Evolutionary conservation across 2,888 invertebrate species (phyloP).

Genomic region (Scaptomyza polygonia): DNA sequence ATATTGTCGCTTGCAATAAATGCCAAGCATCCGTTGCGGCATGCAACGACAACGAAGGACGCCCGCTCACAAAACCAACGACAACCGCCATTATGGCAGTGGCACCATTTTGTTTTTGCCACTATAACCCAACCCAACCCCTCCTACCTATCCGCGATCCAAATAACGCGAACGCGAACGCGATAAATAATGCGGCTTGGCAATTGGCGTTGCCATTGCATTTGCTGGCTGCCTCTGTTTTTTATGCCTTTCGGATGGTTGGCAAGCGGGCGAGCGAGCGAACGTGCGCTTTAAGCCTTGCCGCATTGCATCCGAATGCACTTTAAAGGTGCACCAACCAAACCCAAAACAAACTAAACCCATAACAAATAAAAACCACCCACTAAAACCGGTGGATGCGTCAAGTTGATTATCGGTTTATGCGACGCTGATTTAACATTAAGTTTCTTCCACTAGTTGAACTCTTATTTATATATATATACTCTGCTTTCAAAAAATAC

Average conservation of each 20-base stretch:
- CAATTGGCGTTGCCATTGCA: constrained; percentile 55
- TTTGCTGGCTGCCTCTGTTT: constrained; percentile 37
- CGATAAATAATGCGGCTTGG: constrained; percentile 76
- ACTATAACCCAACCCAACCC: constrained; percentile 4
- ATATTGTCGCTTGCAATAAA: constrained; percentile 80
- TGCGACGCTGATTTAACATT: constrained; percentile 21
- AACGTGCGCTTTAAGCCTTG: constrained; percentile 42
- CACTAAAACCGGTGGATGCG: constrained; percentile 22
- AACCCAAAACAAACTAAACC: background rate
- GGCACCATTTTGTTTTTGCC: constrained; percentile 73
- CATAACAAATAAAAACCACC: background rate
- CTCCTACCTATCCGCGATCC: constrained; percentile 20
- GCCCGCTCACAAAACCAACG: constrained; percentile 23
- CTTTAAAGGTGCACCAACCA: constrained; percentile 37
- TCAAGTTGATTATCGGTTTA: constrained; percentile 36
- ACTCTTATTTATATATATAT: too few relatives aligned
- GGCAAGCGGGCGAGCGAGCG: constrained; percentile 33
- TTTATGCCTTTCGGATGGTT: constrained; percentile 57
- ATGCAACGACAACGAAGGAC: constrained; percentile 44
- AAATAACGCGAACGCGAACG: constrained; percentile 68
- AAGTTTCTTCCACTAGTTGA: background rate
- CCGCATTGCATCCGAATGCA: constrained; percentile 27
- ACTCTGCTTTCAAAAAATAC: too few relatives aligned
- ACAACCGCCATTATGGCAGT: constrained; percentile 68
- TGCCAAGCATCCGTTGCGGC: constrained; percentile 78